Percentiles rank a stretch among this genome's conserved stretches.
These are phyloP conservation scores for Hoplostethus mediterraneus DNA, from an alignment of 2,797 vertebrate species.

Conservation along the genomic window DNA sequence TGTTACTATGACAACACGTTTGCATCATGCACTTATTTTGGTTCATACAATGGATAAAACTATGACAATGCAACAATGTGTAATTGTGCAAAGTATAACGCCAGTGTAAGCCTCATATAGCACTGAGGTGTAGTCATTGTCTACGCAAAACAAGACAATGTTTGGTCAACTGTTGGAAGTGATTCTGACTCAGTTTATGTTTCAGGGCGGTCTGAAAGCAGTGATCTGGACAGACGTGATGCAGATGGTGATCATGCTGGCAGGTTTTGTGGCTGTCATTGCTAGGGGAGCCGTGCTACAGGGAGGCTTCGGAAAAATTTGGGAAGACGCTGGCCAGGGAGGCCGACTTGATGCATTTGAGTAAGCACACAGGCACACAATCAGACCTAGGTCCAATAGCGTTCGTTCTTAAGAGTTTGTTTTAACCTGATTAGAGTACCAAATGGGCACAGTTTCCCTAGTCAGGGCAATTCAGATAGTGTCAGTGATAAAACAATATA, in stretches of 20 bases:
- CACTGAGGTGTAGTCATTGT: neutral
- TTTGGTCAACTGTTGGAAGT: neutral
- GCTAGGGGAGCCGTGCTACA: constrained; percentile 80
- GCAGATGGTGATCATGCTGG: constrained; percentile 88
- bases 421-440: neutral
- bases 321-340: constrained; percentile 79
- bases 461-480: neutral
- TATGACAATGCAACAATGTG: neutral
- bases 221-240: constrained; percentile 91
- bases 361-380: constrained; percentile 62
- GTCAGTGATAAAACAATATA: neutral
- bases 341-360: constrained; percentile 82
- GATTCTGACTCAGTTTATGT: constrained; percentile 13
- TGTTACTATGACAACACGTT: neutral
- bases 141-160: neutral
- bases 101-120: neutral
- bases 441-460: neutral
- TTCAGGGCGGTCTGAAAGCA: constrained; percentile 88
- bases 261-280: constrained; percentile 86
- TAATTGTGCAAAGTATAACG: neutral
- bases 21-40: neutral
- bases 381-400: neutral
- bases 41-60: neutral
- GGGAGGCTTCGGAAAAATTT: constrained; percentile 81
- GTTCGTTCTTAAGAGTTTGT: neutral